Evolutionary conservation across 2,797 vertebrate genomes (phyloP), one percentile per base, ranked within the genome.

Genomic region (Crocodylus rhombifer): DNA sequence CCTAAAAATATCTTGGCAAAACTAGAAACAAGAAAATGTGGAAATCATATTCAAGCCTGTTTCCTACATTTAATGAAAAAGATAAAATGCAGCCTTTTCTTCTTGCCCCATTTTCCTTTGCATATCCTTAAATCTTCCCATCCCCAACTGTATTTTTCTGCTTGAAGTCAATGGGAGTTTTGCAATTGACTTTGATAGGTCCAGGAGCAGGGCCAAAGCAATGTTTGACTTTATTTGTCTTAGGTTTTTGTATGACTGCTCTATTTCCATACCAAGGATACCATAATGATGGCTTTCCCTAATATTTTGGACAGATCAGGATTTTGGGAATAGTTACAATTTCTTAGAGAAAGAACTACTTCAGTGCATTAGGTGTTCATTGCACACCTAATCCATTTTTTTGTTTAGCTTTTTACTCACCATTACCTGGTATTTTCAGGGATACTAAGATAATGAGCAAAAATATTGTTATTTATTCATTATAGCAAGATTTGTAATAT

Each of bases 141-240:
- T 89, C 60, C 62, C 73, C 23, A 65, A 77, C 65, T 93, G 92
- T 77, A 96, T 92, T 79, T 97, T 97, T 94, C 93, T 96, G 81
- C 90, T 88, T 85, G 81, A 92, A 90, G 83, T 96, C 91, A 92
- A 85, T 92, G 94, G 95, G 94, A 96, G 90, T 65, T 88, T 90
- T 93, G 96, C 96, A 93, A 95, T 13, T 90, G 88, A 88, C 88
- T 96, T 95, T 97, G 96, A 95, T 91, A 95, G 92, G 91, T 79
- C 51, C 83, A 96, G 85, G 93, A 97, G 90, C 1, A 0, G 87
- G 85, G 90, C 91, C 85, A 90, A 65, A 81, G 84, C 79, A 95
- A 71, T 92, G 89, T 95, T 96, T 97, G 95, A 96, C 96, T 96
- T 89, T 97, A 95, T 97, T 97, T 96, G 96, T 96, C 86, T 94